Evolutionary conservation across 2,797 vertebrate species (phyloP).

Genomic region (Vireo griseus): DNA sequence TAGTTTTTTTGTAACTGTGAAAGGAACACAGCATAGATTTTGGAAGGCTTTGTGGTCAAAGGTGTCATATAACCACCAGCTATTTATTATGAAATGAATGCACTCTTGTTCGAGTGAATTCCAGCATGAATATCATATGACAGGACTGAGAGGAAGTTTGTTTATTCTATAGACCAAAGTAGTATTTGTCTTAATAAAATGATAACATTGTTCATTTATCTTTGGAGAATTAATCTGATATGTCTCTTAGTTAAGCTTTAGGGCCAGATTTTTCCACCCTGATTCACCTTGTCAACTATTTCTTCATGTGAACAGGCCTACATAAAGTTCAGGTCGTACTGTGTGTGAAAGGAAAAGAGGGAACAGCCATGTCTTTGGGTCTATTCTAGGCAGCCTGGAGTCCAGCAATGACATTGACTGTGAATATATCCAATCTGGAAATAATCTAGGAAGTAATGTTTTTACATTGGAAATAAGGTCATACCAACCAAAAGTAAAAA

Average conservation of each 20-base stretch:
- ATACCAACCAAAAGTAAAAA: neutral
- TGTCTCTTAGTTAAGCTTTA: neutral
- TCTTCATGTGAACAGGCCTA: neutral
- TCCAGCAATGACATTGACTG: neutral
- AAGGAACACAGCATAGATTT: neutral
- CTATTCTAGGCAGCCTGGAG: neutral
- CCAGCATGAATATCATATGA: constrained; percentile 47
- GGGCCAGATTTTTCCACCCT: neutral
- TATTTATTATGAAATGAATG: constrained; percentile 47
- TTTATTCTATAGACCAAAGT: constrained; percentile 30
- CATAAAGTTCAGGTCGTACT: neutral
- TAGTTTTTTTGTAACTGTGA: neutral
- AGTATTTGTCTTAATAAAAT: constrained; percentile 46
- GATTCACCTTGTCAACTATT: neutral
- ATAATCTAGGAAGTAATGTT: neutral
- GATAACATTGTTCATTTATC: constrained; percentile 39
- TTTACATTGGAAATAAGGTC: neutral
- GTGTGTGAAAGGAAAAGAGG: neutral
- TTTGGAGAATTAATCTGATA: neutral
- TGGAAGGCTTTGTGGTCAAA: constrained; percentile 27
- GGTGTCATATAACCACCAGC: constrained; percentile 32
- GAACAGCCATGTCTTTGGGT: neutral
- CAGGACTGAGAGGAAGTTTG: constrained; percentile 22
- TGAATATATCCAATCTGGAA: neutral
- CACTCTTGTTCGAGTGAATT: constrained; percentile 26